These are phyloP conservation scores for Aeoliscus strigatus DNA, from an alignment of 2,797 vertebrate genomes.

Conservation along the genomic window DNA sequence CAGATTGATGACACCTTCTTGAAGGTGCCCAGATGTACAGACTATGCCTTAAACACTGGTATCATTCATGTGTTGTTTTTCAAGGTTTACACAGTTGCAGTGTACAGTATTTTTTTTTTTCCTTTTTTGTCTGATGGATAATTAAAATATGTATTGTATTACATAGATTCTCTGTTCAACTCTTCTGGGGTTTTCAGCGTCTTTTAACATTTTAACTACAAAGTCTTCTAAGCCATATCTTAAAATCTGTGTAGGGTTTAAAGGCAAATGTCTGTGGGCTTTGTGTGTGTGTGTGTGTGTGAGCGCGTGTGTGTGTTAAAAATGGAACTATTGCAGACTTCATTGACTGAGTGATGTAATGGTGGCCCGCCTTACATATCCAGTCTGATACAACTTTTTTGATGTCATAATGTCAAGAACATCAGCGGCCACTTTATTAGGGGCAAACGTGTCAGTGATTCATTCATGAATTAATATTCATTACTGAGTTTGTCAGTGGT, in stretches of 20 bases:
- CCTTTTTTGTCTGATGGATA: too few relatives aligned
- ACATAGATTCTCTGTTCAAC: not conserved
- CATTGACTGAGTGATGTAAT: conserved; percentile 3
- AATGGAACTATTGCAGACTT: conserved; percentile 12
- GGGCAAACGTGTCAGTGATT: too few relatives aligned
- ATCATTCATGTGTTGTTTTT: conserved; percentile 23
- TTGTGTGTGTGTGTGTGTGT: conserved; percentile 3
- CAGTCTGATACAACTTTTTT: conserved; percentile 1
- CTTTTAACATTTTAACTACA: conserved; percentile 19
- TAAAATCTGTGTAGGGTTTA: conserved; percentile 30
- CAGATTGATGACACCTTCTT: conserved; percentile 1
- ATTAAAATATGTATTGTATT: not conserved
- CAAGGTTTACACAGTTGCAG: conserved; percentile 32
- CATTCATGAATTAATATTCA: too few relatives aligned
- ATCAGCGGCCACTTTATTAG: too few relatives aligned
- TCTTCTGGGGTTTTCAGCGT: conserved; percentile 1
- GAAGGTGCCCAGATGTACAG: conserved; percentile 23
- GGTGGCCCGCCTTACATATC: conserved; percentile 14
- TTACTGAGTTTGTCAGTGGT: too few relatives aligned
- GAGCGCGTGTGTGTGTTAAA: not conserved
- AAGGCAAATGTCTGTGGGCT: conserved; percentile 16
- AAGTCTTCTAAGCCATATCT: conserved; percentile 49
- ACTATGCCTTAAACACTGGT: conserved; percentile 66
- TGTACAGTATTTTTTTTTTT: conserved; percentile 21
- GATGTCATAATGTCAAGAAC: conserved; percentile 9